Evolutionary conservation across 2,797 vertebrate species (phyloP).

Genomic region (Podarcis lilfordi): DNA sequence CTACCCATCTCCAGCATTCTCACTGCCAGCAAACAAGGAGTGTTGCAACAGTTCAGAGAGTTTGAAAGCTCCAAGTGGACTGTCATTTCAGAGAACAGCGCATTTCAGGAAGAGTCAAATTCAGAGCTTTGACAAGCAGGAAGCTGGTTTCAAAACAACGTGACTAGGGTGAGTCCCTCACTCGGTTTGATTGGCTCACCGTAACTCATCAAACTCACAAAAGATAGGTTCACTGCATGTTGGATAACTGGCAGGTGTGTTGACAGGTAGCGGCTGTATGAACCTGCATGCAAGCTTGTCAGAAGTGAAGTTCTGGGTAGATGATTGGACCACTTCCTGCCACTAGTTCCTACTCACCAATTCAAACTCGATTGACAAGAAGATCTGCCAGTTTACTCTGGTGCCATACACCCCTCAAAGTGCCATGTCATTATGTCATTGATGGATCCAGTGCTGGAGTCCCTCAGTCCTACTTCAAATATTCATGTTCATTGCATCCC

Average conservation of each 20-base stretch:
- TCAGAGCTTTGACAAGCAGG: not conserved
- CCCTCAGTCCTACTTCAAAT: not conserved
- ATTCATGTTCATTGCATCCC: too few relatives aligned
- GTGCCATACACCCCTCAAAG: not conserved
- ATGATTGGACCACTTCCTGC: not conserved
- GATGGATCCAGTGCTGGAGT: not conserved
- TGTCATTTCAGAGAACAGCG: conserved; percentile 21
- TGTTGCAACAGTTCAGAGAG: conserved; percentile 35
- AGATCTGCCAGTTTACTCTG: not conserved
- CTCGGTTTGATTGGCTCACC: not conserved
- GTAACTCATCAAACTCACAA: not conserved
- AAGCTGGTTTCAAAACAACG: not conserved
- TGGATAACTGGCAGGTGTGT: not conserved
- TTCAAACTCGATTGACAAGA: not conserved
- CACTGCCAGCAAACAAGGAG: conserved; percentile 43
- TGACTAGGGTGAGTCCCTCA: not conserved
- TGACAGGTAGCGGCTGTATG: not conserved
- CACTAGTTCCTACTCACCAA: not conserved
- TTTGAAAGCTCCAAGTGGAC: not conserved
- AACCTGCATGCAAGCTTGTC: not conserved
- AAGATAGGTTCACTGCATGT: not conserved
- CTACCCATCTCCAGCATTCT: not conserved
- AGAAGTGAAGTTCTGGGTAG: not conserved
- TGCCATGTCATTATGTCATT: not conserved
- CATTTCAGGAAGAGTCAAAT: not conserved